phyloP scores from a whole-genome alignment of 2,797 vertebrate genomes.

The Characodon lateralis region DNA sequence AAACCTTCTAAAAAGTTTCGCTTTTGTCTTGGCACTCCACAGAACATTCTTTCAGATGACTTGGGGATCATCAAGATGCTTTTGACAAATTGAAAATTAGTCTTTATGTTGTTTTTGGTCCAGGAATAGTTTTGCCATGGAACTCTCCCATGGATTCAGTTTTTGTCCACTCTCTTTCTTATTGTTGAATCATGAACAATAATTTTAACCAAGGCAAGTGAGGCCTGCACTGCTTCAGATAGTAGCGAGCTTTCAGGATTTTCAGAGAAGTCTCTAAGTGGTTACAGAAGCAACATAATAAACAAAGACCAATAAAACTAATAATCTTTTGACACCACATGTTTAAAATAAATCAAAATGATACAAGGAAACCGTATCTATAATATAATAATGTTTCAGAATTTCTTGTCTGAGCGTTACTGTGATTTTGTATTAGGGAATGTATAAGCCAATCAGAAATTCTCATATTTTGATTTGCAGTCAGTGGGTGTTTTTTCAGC shows the following conservation, averaged over 20 bases:
- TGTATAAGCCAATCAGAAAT: neutral
- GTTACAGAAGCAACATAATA: neutral
- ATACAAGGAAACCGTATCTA: neutral
- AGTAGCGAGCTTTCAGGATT: neutral
- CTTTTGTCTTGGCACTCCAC: neutral
- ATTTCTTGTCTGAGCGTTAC: neutral
- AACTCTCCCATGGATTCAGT: neutral
- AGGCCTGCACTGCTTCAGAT: neutral
- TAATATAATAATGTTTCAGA: neutral
- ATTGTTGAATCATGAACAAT: neutral
- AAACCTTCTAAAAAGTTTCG: neutral
- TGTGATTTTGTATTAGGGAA: too few relatives aligned
- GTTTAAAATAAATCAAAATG: neutral
- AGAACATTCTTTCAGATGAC: neutral
- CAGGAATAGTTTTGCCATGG: neutral
- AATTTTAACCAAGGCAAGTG: too few relatives aligned
- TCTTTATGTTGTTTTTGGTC: neutral
- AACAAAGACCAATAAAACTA: neutral
- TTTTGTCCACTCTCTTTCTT: neutral
- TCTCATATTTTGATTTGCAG: neutral
- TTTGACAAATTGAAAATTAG: neutral
- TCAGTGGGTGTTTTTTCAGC: neutral
- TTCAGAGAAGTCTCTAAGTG: neutral
- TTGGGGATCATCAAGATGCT: neutral
- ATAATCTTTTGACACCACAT: neutral